These are phyloP conservation scores for Drosophila bunnanda DNA, from an alignment of 2,888 invertebrate species.

Conservation along the genomic window DNA sequence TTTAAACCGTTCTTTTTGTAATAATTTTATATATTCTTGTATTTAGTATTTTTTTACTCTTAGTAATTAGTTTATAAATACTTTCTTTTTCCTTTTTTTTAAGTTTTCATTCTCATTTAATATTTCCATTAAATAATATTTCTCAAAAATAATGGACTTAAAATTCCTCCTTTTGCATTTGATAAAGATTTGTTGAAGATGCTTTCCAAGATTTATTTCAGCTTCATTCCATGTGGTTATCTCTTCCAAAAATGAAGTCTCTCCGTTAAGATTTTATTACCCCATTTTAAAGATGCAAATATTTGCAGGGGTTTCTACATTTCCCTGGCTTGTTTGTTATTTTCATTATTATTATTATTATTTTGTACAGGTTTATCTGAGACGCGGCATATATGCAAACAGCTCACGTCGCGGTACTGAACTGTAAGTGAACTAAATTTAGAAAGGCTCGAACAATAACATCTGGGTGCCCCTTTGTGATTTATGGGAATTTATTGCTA, in stretches of 20 bases:
- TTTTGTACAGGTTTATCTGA: conserved; percentile 34
- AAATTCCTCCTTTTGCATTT: too few species aligned
- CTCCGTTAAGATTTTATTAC: not conserved
- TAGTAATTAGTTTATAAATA: too few species aligned
- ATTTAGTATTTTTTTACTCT: too few species aligned
- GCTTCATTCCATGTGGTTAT: not conserved
- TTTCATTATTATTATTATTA: conserved; percentile 28
- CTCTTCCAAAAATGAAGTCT: not conserved
- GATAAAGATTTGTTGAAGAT: too few species aligned
- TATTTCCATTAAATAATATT: not conserved
- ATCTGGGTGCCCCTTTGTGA: conserved; percentile 39
- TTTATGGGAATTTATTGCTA: conserved; percentile 58
- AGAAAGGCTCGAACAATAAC: conserved; percentile 41
- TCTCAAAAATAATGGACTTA: not conserved
- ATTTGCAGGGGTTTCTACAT: conserved; percentile 25
- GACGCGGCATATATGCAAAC: conserved; percentile 46
- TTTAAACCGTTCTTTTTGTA: too few species aligned
- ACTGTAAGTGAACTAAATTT: conserved; percentile 38
- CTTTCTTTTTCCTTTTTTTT: too few species aligned
- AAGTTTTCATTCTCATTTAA: not conserved
- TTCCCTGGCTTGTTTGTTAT: conserved; percentile 10
- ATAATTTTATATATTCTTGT: not conserved
- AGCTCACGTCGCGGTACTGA: conserved; percentile 36
- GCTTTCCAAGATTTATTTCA: not conserved
- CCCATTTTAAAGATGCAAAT: conserved; percentile 5